Evolutionary conservation across 2,113 vertebrate species (phyloP).

Genomic region (Sceloporus undulatus): DNA sequence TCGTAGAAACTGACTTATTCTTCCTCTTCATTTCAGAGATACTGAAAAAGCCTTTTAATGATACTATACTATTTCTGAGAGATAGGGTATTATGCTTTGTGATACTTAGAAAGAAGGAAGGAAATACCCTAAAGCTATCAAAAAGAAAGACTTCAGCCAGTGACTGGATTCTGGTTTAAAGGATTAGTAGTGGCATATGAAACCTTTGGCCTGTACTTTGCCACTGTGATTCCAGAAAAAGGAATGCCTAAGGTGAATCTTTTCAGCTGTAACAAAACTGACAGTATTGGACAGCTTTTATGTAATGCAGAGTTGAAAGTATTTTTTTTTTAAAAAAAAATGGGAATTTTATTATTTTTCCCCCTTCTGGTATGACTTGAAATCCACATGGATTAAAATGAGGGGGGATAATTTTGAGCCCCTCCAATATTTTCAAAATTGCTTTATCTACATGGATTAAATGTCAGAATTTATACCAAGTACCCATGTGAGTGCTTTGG

Average conservation of each 20-base stretch:
- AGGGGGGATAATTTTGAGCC: neutral
- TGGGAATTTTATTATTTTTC: neutral
- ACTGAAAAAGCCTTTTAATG: constrained; percentile 19
- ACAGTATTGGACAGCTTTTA: neutral
- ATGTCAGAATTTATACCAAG: neutral
- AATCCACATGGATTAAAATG: neutral
- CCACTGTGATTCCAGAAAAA: neutral
- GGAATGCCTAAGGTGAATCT: constrained; percentile 1
- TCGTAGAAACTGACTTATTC: constrained; percentile 16
- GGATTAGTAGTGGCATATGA: constrained; percentile 16
- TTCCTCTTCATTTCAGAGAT: constrained; percentile 10
- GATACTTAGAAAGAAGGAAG: neutral
- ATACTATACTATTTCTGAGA: constrained; percentile 15
- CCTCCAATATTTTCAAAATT: neutral
- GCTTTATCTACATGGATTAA: neutral
- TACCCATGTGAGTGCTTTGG: neutral
- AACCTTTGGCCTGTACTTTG: constrained; percentile 24
- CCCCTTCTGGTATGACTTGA: neutral
- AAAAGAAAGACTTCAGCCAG: constrained; percentile 15
- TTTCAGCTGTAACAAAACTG: neutral
- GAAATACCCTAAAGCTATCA: neutral
- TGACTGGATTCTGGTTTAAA: neutral
- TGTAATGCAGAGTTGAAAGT: neutral
- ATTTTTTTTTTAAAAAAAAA: neutral
- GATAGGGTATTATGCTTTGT: neutral